phyloP scores from a whole-genome alignment of 2,113 vertebrate genomes.

The Bothrops jararaca region DNA sequence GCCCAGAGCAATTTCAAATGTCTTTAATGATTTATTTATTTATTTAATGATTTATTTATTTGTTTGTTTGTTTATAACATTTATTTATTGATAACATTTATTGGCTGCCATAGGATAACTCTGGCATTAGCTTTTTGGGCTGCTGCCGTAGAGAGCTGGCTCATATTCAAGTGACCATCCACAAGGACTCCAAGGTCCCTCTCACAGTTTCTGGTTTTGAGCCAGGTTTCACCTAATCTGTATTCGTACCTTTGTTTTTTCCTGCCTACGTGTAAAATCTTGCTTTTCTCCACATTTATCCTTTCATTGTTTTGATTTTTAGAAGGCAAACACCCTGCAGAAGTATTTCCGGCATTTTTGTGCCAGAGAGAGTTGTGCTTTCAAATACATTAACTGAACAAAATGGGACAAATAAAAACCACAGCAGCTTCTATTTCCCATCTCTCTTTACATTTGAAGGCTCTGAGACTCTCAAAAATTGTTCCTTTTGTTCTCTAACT shows the following conservation, averaged over 20 bases:
- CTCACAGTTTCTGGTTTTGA: too few species aligned
- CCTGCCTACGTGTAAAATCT: too few species aligned
- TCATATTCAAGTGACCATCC: too few species aligned
- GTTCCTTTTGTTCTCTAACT: background rate
- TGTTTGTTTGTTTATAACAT: too few species aligned
- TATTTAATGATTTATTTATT: background rate
- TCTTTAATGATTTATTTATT: background rate
- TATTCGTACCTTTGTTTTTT: too few species aligned
- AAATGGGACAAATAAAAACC: background rate
- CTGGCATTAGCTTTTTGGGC: too few species aligned
- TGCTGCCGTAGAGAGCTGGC: too few species aligned
- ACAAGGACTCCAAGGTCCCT: too few species aligned
- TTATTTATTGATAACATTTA: too few species aligned
- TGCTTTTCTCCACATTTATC: background rate
- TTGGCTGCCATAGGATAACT: too few species aligned
- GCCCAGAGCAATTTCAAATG: background rate
- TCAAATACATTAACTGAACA: background rate
- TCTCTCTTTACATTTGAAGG: background rate
- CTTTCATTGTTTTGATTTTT: background rate
- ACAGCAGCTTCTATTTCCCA: background rate
- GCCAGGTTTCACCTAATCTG: too few species aligned
- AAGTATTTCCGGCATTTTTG: background rate
- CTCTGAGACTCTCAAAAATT: background rate
- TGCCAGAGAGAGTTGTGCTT: background rate
- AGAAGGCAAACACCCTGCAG: background rate